A percentile compares a stretch with the other conserved stretches of the same genome.
Conservation (phyloP, 2,888 invertebrate species). For the Orthosia cruda region DNA sequence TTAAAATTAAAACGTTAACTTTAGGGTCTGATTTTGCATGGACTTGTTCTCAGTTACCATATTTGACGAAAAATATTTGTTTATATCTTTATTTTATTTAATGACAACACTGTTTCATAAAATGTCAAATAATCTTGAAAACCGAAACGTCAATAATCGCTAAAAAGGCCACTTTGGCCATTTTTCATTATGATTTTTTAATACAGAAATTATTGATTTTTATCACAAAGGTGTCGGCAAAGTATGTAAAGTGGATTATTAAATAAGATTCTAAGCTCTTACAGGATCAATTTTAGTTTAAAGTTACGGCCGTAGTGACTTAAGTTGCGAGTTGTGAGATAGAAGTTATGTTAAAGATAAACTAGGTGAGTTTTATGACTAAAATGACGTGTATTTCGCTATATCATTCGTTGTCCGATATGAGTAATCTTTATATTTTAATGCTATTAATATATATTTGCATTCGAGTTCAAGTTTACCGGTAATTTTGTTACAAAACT, state of each 20-base stretch:
- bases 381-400: slow-evolving; percentile 85
- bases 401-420: slow-evolving; percentile 57
- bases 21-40: too few relatives aligned
- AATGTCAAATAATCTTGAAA: slow-evolving; percentile 53
- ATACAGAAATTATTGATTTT: slow-evolving; percentile 83
- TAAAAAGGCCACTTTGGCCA: slow-evolving; percentile 82
- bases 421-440: slow-evolving; percentile 40
- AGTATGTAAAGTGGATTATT: slow-evolving; percentile 55
- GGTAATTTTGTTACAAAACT: slow-evolving; percentile 8
- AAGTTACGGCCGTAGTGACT: slow-evolving; percentile 65
- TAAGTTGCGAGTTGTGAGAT: slow-evolving; percentile 74
- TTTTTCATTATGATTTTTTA: slow-evolving; percentile 77
- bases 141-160: slow-evolving; percentile 63
- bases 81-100: background rate
- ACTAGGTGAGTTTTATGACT: slow-evolving; percentile 82
- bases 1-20: too few relatives aligned
- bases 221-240: slow-evolving; percentile 72
- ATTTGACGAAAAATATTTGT: background rate
- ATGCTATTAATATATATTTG: slow-evolving; percentile 4
- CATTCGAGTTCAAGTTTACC: background rate
- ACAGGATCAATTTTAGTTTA: slow-evolving; percentile 37
- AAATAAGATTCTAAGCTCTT: slow-evolving; percentile 44
- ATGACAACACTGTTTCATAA: slow-evolving; percentile 51
- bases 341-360: slow-evolving; percentile 66
- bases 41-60: background rate